phyloP scores from a whole-genome alignment of 1,140 invertebrate genomes.

The Mycetomoellerius zeteki region DNA sequence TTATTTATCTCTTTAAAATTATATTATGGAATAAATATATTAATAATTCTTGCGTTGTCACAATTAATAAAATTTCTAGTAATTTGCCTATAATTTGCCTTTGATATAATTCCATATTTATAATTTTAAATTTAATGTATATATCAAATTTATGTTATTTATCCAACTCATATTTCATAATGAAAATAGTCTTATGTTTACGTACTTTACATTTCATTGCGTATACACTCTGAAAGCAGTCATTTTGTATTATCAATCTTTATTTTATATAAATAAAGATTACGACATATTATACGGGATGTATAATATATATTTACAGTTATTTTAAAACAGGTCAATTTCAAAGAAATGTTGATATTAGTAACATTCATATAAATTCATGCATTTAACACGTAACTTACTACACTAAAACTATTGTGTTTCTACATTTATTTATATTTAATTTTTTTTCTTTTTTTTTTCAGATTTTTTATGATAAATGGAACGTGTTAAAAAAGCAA shows the following conservation, averaged over 20 bases:
- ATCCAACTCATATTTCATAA: constrained; percentile 7
- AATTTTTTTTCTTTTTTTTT: not conserved
- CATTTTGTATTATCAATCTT: not conserved
- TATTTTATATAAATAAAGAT: not conserved
- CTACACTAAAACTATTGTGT: not conserved
- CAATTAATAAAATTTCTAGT: not conserved
- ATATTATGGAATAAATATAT: not conserved
- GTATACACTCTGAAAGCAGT: not conserved
- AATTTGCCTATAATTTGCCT: not conserved
- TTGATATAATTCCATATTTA: not conserved
- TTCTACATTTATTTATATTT: not conserved
- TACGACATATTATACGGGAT: not conserved
- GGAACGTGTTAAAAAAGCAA: too few species aligned
- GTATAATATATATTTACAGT: not conserved
- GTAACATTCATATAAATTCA: not conserved
- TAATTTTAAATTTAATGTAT: not conserved
- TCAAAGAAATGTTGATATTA: not conserved
- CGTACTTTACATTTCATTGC: not conserved
- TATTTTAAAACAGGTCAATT: not conserved
- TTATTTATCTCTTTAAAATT: constrained; percentile 5
- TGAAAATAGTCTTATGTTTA: not conserved
- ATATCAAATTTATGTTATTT: not conserved
- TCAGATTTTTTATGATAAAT: too few species aligned
- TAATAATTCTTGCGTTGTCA: not conserved
- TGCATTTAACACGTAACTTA: not conserved